Percentiles rank a stretch among this genome's conserved stretches.
phyloP scores from a whole-genome alignment of 2,888 invertebrate species.

The Leptinotarsa peninsularis region DNA sequence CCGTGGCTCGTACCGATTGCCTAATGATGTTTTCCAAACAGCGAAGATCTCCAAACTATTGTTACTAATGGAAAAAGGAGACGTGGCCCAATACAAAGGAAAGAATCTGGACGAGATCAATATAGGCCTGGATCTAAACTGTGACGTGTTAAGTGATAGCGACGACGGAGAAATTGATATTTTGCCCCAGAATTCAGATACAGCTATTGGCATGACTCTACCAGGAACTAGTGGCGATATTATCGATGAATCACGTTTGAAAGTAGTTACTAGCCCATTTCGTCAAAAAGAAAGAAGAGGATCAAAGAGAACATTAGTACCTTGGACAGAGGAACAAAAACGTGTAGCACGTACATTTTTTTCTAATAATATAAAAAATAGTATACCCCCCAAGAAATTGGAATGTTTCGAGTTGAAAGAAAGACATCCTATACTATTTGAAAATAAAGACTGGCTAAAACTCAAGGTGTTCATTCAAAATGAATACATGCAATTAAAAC shows the following conservation, averaged over 20 bases:
- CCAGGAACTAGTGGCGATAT: neutral
- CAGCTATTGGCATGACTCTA: neutral
- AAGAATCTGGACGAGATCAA: constrained; percentile 43
- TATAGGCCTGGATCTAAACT: constrained; percentile 32
- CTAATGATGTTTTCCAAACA: constrained; percentile 40
- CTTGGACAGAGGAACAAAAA: constrained; percentile 40
- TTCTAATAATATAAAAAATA: constrained; percentile 33
- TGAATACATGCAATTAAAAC: constrained; percentile 10
- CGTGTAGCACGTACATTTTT: constrained; percentile 29
- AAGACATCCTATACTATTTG: no score
- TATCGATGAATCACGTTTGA: neutral
- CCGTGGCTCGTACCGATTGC: constrained; percentile 35
- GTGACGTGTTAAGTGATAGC: neutral
- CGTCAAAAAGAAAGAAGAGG: neutral
- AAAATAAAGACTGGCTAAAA: constrained; percentile 43
- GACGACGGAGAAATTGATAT: neutral
- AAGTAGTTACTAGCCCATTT: neutral
- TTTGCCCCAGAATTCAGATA: neutral
- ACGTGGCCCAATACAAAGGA: constrained; percentile 41
- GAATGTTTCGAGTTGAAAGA: constrained; percentile 27
- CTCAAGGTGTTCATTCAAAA: constrained; percentile 44
- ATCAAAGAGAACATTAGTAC: constrained; percentile 26
- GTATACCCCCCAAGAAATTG: constrained; percentile 35
- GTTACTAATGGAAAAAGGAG: constrained; percentile 46
- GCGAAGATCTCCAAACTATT: constrained; percentile 46